Evolutionary conservation across 2,888 invertebrate genomes (phyloP).

Genomic region (Dolomedes plantarius): DNA sequence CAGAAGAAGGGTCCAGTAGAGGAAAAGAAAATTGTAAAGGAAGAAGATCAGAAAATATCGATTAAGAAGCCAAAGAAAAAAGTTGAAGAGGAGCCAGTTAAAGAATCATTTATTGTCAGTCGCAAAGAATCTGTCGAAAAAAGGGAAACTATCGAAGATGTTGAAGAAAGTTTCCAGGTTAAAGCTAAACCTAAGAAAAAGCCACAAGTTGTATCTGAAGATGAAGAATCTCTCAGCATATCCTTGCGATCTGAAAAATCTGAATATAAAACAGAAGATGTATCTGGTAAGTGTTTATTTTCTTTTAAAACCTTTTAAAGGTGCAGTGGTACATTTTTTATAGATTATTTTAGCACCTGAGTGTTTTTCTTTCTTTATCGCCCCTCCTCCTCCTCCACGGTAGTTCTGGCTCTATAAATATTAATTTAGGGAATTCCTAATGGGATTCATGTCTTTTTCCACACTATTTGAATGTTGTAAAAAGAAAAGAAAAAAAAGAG

Average conservation of each 20-base stretch:
- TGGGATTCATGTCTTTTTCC: too few species aligned
- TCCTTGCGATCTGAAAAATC: slow-evolving; percentile 60
- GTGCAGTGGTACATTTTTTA: neutral
- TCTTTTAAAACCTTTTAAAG: neutral
- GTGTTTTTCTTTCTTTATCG: too few species aligned
- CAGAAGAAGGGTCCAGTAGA: slow-evolving; percentile 21
- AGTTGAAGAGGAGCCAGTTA: slow-evolving; percentile 15
- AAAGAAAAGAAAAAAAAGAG: too few species aligned
- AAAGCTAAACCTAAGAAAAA: slow-evolving; percentile 72
- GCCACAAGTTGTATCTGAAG: slow-evolving; percentile 77
- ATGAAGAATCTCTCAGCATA: slow-evolving; percentile 75
- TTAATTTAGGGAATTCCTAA: too few species aligned
- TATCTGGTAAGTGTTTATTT: slow-evolving; percentile 33
- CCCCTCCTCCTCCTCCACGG: too few species aligned
- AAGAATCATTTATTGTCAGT: slow-evolving; percentile 62
- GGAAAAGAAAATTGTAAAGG: slow-evolving; percentile 6
- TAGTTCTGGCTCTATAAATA: neutral
- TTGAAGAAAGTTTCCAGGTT: slow-evolving; percentile 67
- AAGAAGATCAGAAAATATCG: slow-evolving; percentile 45
- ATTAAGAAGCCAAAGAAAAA: slow-evolving; percentile 65
- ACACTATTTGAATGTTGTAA: too few species aligned
- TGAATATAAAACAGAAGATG: slow-evolving; percentile 60
- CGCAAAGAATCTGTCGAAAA: slow-evolving; percentile 41
- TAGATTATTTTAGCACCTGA: too few species aligned
- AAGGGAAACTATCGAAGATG: slow-evolving; percentile 68